Evolutionary conservation across 2,113 vertebrate species (phyloP).

Genomic region (Gallinago jamesoni): DNA sequence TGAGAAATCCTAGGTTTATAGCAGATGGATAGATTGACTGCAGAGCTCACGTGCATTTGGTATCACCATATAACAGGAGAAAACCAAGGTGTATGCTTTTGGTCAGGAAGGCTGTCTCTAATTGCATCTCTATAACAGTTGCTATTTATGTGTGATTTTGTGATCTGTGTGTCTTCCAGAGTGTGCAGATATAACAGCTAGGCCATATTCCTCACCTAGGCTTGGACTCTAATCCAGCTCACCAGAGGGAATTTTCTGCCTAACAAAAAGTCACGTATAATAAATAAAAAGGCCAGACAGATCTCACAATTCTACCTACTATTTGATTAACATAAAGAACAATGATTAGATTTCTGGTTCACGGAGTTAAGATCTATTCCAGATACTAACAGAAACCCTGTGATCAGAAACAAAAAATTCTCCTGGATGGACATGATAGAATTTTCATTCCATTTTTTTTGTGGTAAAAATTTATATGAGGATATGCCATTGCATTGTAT

Average conservation of each 20-base stretch:
- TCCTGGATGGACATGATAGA: neutral
- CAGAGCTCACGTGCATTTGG: neutral
- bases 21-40: neutral
- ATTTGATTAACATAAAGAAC: neutral
- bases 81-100: neutral
- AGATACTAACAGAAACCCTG: neutral
- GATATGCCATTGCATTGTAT: neutral
- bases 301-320: neutral
- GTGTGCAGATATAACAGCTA: neutral
- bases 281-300: neutral
- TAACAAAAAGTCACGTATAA: neutral
- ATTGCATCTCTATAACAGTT: neutral
- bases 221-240: neutral
- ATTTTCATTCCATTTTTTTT: neutral
- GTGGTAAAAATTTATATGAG: neutral
- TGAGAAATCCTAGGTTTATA: neutral
- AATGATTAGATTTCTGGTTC: neutral
- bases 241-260: neutral
- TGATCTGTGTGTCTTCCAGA: neutral
- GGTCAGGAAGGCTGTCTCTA: neutral
- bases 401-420: neutral
- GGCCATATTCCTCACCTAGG: neutral
- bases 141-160: neutral
- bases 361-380: neutral
- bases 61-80: neutral